Percentiles rank a stretch among this genome's conserved stretches.
These are phyloP conservation scores for Sparus aurata DNA, from an alignment of 2,797 vertebrate genomes.

Conservation along the genomic window DNA sequence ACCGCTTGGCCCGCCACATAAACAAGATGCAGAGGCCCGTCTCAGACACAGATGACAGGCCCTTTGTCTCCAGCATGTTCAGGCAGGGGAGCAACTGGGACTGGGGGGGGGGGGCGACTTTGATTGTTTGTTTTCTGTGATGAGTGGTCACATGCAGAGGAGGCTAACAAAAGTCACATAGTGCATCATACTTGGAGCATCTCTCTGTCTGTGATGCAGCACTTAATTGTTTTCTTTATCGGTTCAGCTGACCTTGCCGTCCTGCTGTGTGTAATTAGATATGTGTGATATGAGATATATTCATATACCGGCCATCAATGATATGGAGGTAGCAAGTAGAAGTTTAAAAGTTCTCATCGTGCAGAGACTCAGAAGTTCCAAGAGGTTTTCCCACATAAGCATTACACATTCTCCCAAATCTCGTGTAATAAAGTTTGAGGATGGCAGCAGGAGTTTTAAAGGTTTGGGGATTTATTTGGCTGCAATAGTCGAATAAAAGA, in stretches of 20 bases:
- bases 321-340: neutral
- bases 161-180: slow-evolving; percentile 1
- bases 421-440: neutral
- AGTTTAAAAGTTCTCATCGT: neutral
- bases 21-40: slow-evolving; percentile 49
- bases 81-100: slow-evolving; percentile 5
- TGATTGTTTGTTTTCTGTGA: slow-evolving; percentile 2
- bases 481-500: neutral
- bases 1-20: slow-evolving; percentile 48
- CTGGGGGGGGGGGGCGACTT: neutral
- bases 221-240: neutral
- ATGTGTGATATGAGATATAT: neutral
- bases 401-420: neutral
- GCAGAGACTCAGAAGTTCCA: neutral
- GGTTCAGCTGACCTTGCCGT: neutral
- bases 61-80: slow-evolving; percentile 2
- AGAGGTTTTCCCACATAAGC: neutral
- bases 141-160: neutral
- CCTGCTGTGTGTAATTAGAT: neutral
- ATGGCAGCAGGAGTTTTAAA: neutral
- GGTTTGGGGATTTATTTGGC: neutral
- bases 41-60: slow-evolving; percentile 24
- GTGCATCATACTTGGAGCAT: neutral
- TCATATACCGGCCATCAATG: neutral
- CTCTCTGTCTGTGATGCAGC: neutral